phyloP scores from a whole-genome alignment of 2,113 vertebrate genomes.

The Apistogramma diplotaenia region DNA sequence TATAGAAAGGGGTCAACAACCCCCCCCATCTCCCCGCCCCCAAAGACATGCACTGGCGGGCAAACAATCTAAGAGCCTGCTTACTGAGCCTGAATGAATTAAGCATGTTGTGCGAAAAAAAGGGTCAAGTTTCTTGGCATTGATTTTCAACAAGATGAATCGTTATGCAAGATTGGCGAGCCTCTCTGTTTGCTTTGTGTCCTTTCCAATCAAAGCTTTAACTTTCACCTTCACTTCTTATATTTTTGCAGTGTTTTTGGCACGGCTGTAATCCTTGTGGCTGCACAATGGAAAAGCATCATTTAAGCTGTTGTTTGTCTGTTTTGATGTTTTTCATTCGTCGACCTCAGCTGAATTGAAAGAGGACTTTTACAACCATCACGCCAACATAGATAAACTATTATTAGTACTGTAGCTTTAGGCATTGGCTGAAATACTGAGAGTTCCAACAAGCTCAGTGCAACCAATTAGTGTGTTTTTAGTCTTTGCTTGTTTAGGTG shows the following conservation, averaged over 20 bases:
- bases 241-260: neutral
- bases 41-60: slow-evolving; percentile 24
- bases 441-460: neutral
- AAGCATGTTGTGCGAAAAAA: slow-evolving; percentile 59
- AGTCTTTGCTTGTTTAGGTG: neutral
- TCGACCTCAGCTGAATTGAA: neutral
- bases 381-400: neutral
- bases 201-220: slow-evolving; percentile 35
- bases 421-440: neutral
- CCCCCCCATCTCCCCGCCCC: too few species aligned
- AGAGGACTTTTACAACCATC: neutral
- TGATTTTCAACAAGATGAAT: slow-evolving; percentile 55
- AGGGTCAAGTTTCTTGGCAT: slow-evolving; percentile 61
- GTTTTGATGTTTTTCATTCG: neutral
- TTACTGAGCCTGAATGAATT: slow-evolving; percentile 56
- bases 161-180: slow-evolving; percentile 37
- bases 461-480: neutral
- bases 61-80: slow-evolving; percentile 30
- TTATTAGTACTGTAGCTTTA: neutral
- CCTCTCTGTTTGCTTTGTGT: slow-evolving; percentile 24
- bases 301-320: neutral
- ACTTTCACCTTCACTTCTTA: slow-evolving; percentile 23
- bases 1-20: slow-evolving; percentile 23
- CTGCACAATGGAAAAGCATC: neutral
- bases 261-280: neutral